Evolutionary conservation across 2,888 invertebrate species (phyloP), one percentile per base, ranked within the genome.

Genomic region (Idaea dimidiata): DNA sequence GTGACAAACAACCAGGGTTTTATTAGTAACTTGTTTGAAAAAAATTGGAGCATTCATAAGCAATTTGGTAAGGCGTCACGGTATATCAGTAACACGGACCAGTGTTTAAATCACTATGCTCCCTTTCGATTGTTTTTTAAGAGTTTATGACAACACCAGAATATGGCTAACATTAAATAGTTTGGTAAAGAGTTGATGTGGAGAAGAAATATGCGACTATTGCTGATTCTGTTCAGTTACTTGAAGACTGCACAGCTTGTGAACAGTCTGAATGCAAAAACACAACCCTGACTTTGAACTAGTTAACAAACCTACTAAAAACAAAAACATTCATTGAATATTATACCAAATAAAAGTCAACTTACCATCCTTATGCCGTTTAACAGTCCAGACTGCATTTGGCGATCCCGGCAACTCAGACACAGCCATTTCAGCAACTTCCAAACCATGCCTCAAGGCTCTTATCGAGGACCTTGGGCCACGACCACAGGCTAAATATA

Each of bases 381-480:
- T 97, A 17, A 99, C 99, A 33, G 99, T 99, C 99, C 99, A 99
- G 1, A 99, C 99, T 77, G 99, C 99, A 93, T 99, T 99, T 1
- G 99, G 99, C 82, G 98, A 99, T 81, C 99, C 99, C n/a, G 99
- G 99, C 73, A 99, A 93, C 88, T 99, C 99, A 24, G 99, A 99
- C 2, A 99, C 99, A 65, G 99, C 99, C 99, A 99, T 99, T 91
- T 99, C 99, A 0, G 99, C 97, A 0, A 99, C 99, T 93, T 99
- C 99, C 60, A 99, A 93, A 75, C 99, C 99, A 87, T 99, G 99
- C 24, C 99, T 94, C 10, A 99, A 90, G 0, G 99, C 98, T 78
- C 98, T 94, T 57, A 99, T 86, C 0, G 99, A 96, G 0, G 99
- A 99, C 57, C 99, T 94, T 0, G 99, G 97, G 0, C 99, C 99